phyloP scores from a whole-genome alignment of 2,888 invertebrate genomes.

The Stegana nigrithorax region DNA sequence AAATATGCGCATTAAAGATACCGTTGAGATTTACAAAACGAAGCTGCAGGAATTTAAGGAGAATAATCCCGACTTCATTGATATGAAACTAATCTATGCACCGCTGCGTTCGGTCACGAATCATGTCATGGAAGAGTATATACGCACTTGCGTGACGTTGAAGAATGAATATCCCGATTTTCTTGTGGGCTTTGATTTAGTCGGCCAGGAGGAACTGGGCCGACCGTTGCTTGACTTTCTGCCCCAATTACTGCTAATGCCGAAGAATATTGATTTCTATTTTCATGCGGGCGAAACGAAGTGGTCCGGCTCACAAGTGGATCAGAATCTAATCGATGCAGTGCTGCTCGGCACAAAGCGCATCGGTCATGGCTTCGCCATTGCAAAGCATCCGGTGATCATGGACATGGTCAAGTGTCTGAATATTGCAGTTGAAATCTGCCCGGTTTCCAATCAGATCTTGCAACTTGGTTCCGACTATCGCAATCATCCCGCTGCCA shows the following conservation, averaged over 20 bases:
- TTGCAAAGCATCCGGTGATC: constrained; percentile 78
- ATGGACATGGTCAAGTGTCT: constrained; percentile 72
- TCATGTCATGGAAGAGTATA: constrained; percentile 68
- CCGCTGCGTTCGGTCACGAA: constrained; percentile 71
- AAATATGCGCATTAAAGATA: constrained; percentile 70
- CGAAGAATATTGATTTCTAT: constrained; percentile 73
- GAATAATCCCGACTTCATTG: constrained; percentile 75
- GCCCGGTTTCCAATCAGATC: constrained; percentile 83
- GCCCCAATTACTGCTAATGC: constrained; percentile 70
- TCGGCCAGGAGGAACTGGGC: constrained; percentile 82
- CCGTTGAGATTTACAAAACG: constrained; percentile 72
- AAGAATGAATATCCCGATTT: constrained; percentile 73
- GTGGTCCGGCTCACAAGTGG: constrained; percentile 76
- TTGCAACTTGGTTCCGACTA: constrained; percentile 77
- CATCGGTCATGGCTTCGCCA: constrained; percentile 82
- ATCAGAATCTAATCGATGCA: constrained; percentile 82
- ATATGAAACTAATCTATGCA: constrained; percentile 78
- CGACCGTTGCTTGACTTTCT: constrained; percentile 74
- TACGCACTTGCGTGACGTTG: constrained; percentile 61
- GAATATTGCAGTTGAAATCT: constrained; percentile 79
- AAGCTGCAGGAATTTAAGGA: constrained; percentile 72
- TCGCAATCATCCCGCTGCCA: constrained; percentile 80
- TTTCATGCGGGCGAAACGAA: constrained; percentile 88
- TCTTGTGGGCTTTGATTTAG: constrained; percentile 84
- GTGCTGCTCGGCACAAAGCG: constrained; percentile 79